These are phyloP conservation scores for Meles meles DNA, from an alignment of 2,113 vertebrate genomes.

Conservation along the genomic window DNA sequence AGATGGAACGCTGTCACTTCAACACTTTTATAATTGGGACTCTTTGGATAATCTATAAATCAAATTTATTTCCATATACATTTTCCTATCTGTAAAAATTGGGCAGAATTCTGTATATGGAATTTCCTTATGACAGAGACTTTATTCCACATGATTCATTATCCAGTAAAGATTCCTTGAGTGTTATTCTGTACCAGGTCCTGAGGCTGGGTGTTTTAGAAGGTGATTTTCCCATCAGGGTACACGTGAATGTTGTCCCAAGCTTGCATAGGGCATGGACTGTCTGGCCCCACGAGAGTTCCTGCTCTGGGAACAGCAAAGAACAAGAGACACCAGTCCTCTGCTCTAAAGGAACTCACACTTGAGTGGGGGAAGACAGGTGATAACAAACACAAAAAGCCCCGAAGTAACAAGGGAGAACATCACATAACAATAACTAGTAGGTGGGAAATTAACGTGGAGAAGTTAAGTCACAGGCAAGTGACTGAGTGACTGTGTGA, in stretches of 20 bases:
- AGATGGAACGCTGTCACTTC: not conserved
- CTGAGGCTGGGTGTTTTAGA: not conserved
- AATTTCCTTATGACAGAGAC: not conserved
- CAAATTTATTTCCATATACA: not conserved
- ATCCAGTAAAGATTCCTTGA: not conserved
- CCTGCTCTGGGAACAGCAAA: not conserved
- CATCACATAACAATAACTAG: not conserved
- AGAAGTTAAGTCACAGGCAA: not conserved
- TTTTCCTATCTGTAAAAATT: not conserved
- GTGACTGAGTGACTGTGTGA: not conserved
- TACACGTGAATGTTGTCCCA: not conserved
- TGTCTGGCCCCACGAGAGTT: not conserved
- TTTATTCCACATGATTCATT: not conserved
- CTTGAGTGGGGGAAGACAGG: not conserved
- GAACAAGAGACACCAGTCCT: not conserved
- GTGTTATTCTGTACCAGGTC: not conserved
- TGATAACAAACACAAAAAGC: not conserved
- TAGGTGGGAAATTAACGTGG: not conserved
- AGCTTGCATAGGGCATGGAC: not conserved
- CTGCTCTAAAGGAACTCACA: not conserved
- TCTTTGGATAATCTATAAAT: not conserved
- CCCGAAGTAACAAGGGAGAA: not conserved
- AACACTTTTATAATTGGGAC: not conserved
- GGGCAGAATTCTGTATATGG: not conserved
- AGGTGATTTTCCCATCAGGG: not conserved